Percentiles rank a stretch among this genome's conserved stretches.
Conservation (phyloP, 2,797 vertebrate genomes). For the Cirrhinus mrigala region DNA sequence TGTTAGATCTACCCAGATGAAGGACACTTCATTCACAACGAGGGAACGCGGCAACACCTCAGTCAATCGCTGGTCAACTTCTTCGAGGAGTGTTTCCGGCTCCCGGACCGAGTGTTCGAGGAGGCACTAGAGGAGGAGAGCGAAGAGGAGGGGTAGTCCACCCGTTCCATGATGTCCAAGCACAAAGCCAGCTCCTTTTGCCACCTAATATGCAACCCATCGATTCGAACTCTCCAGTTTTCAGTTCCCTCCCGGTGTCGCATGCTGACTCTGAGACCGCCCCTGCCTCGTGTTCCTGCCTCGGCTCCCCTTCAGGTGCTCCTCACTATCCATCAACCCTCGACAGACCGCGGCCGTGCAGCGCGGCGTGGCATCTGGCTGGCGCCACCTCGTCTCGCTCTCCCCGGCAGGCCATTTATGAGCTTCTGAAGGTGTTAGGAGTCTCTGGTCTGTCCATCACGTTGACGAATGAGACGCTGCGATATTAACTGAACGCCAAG, state of each 20-base stretch:
- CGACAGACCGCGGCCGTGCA: constrained; percentile 15
- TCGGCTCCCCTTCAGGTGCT: constrained; percentile 45
- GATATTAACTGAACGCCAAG: constrained; percentile 43
- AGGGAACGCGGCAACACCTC: constrained; percentile 85
- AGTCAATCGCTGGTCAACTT: constrained; percentile 92
- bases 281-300: constrained; percentile 41
- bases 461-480: constrained; percentile 63
- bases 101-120: constrained; percentile 84
- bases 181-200: constrained; percentile 68
- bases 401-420: constrained; percentile 34
- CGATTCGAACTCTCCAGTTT: constrained; percentile 36
- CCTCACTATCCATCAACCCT: constrained; percentile 41
- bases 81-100: constrained; percentile 93
- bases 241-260: constrained; percentile 42
- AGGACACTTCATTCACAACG: constrained; percentile 89
- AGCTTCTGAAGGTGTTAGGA: constrained; percentile 38
- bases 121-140: constrained; percentile 85
- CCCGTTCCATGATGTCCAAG: constrained; percentile 67
- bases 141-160: constrained; percentile 88
- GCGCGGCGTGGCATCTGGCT: constrained; percentile 32
- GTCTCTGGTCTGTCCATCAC: constrained; percentile 58
- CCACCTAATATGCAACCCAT: constrained; percentile 70
- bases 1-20: constrained; percentile 96
- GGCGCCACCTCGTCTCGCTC: constrained; percentile 32
- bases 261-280: constrained; percentile 53